Base-by-base conservation (phyloP, 2,797 vertebrate species). In the Columba guinea region DNA sequence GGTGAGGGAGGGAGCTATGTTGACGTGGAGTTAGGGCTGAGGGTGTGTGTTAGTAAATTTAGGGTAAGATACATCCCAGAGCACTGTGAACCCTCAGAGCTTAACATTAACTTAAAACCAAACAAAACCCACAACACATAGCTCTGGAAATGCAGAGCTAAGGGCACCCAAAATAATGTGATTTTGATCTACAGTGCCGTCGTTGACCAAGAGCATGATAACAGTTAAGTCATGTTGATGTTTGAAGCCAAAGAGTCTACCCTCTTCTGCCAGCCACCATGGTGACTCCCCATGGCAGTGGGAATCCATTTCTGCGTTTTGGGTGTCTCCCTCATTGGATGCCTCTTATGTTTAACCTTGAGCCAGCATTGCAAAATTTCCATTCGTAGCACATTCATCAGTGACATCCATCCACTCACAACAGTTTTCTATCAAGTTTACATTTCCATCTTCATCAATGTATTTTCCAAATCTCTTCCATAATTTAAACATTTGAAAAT, bases 371-470 rank as follows among this genome's bases (percentile, higher is more conserved):
- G 64, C 65, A 82, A 79, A 69, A 87, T 77, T 73, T 82, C 70
- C 48, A 63, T 84, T 84, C 0, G 2, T 75, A 75, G 75, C 46
- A 41, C 52, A 86, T 87, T 26, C 64, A 7, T 56, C 34, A 73
- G 58, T 70, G 69, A 41, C 48, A 78, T 76, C 80, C 49, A 84
- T 68, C 56, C 60, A 79, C 77, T 32, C 79, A 86, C 71, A 69
- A 77, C 63, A 56, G 63, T 84, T 64, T 75, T 74, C 73, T 58
- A 35, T 62, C 44, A 63, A 90, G 65, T 93, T 93, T 73, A 63
- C 77, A 58, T 87, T 93, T 80, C 78, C 63, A 52, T 84, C 85
- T 86, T 94, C 79, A 73, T 86, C 77, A 79, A 75, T 52, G 10
- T 37, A 59, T 83, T 93, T 87, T 89, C 81, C 30, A 88, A 55